Conservation (phyloP, 2,113 vertebrate species). For the Gasterosteus aculeatus region DNA sequence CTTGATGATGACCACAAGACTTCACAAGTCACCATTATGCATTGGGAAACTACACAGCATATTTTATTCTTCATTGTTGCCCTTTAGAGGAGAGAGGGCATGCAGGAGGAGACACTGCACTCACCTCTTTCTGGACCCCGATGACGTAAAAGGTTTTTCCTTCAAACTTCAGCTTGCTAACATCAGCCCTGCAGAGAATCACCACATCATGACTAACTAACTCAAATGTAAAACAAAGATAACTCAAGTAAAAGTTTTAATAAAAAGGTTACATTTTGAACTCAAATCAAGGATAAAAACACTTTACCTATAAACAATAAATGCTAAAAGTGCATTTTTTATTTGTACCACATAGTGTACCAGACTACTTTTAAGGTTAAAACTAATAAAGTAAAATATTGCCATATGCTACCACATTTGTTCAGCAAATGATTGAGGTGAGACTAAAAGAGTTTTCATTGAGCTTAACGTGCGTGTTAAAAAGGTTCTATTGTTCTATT, state of each 20-base stretch:
- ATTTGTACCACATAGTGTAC: background rate
- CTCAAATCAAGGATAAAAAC: background rate
- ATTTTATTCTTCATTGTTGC: constrained; percentile 10
- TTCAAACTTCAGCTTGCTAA: constrained; percentile 98
- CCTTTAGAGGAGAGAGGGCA: background rate
- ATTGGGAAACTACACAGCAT: constrained; percentile 5
- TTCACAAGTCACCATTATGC: constrained; percentile 27
- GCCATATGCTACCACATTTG: background rate
- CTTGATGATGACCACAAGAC: constrained; percentile 24
- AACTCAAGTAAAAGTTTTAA: background rate
- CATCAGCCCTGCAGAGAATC: constrained; percentile 86
- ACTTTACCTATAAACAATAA: background rate
- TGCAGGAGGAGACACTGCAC: constrained; percentile 23
- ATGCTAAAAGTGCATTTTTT: background rate
- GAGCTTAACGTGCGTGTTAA: background rate
- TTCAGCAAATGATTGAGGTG: background rate
- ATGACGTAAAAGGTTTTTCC: constrained; percentile 98
- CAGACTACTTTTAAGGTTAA: background rate
- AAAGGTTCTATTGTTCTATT: background rate
- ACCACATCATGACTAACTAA: background rate
- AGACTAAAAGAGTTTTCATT: background rate
- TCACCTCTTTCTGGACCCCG: constrained; percentile 94
- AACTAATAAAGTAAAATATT: background rate
- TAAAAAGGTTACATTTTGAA: background rate
- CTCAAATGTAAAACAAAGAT: background rate